Evolutionary conservation across 92 coral and sea anemone species (phyloP), one percentile per base, ranked within the genome.

Genomic region (Phymanthus crucifer): DNA sequence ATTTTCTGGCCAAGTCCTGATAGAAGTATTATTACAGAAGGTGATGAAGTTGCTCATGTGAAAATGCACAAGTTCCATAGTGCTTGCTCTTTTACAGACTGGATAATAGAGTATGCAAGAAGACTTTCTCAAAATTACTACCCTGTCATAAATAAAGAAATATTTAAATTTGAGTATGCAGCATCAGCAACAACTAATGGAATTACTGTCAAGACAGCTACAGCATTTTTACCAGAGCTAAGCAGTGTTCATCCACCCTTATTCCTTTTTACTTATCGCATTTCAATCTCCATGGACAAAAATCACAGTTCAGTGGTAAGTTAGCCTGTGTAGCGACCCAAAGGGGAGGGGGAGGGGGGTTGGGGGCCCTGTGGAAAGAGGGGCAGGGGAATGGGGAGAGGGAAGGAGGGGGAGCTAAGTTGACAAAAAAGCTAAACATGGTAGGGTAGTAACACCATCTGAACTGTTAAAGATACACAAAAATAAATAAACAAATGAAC

Each of bases 181-280:
- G 88, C 89, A 24, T 48, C 74, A 16, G 81, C 83, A 21, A 84
- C 90, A 2, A 91, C 94, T 57, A 73, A 89, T 14, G 98, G 91
- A 3, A 91, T 96, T 17, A 87, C 89, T 8, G 95, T 96, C 58
- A 89, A 83, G 47, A 93, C 99, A 17, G 85, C 96, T 0, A 93
- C 98, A 26, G 94, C 98, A 40, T 96, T 96, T 80, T 80, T 96
- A 4, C 99, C 99, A 3, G 99, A 96, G 56, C 89, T 87, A 3
- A 96, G 99, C 85, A 87, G 89, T 73, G 89, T 96, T 17, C 89
- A 93, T 79, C 99, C 99, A 2, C 99, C 99, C 3, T 71, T 86
- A 32, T 96, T 93, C 86, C 93, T 96, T 80, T 96, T 96, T 82
- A 93, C 99, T 9, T 96, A 96, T 73, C 91, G 99, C 80, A 93